Evolutionary conservation across 2,888 invertebrate species (phyloP), one percentile per base, ranked within the genome.

Genomic region (Leucania comma): DNA sequence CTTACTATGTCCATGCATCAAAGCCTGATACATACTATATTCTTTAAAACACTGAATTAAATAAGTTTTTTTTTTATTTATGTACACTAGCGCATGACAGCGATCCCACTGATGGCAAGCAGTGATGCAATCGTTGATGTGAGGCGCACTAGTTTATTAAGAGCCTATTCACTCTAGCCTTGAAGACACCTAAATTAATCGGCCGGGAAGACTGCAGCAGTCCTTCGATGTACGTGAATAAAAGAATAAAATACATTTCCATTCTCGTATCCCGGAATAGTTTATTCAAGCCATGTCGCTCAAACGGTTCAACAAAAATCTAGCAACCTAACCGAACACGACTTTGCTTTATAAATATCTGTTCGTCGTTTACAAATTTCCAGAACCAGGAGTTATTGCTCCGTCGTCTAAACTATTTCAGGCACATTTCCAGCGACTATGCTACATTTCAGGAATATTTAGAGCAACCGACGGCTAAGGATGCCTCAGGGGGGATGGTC

Each of bases 361-460:
- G 64, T 81, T 79, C 70, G 63, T 32, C 20, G 75, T 75, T 42
- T 81, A 71, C 68, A 63, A 76, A 65, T 77, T 79, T 73, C 68
- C 61, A 54, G 61, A 58, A 26, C 35, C 22, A 29, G 63, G 22
- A 59, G 77, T 79, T 79, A 75, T 72, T 70, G 54, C 79, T 68
- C 62, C 61, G 68, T 73, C 68, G 74, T 69, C 57, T 72, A 63
- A 79, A 65, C 77, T 38, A 79, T 83, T 83, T 83, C 75, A 68
- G 68, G 46, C 71, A 54, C 50, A 35, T 74, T 82, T 68, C 72
- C 17, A 50, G 59, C 58, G 63, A 62, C 56, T 53, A 46, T 26
- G 29, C 57, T 6, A 35, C 64, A 73, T 75, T 79, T 76, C 68
- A 68, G 58, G 50, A 68, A 54, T 46, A 38, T 64, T 78, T 73